These are phyloP conservation scores for Masnerella sp. DNA, from an alignment of 2,888 invertebrate genomes.

Conservation along the genomic window DNA sequence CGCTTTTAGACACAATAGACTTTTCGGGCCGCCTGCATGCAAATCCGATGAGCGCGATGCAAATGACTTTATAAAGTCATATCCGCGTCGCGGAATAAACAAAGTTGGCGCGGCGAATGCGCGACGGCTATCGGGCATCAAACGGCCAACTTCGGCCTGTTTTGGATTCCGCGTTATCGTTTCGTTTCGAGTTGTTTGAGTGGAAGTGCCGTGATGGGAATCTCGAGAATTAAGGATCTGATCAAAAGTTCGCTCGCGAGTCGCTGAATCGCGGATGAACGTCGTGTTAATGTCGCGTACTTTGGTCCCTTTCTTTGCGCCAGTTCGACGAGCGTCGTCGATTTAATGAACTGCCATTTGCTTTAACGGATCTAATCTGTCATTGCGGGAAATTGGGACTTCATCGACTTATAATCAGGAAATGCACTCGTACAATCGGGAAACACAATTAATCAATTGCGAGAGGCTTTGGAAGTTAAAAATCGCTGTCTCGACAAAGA, in stretches of 20 bases:
- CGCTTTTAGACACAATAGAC: slow-evolving; percentile 52
- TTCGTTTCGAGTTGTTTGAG: slow-evolving; percentile 26
- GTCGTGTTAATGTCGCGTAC: not conserved
- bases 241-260: slow-evolving; percentile 25
- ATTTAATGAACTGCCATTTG: too few relatives aligned
- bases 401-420: too few relatives aligned
- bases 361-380: too few relatives aligned
- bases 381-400: too few relatives aligned
- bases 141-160: slow-evolving; percentile 21
- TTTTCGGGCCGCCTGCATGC: slow-evolving; percentile 46
- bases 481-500: too few relatives aligned
- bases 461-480: too few relatives aligned
- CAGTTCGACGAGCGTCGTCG: too few relatives aligned
- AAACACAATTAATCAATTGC: too few relatives aligned
- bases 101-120: slow-evolving; percentile 29
- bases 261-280: not conserved
- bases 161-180: slow-evolving; percentile 35
- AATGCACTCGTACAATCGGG: too few relatives aligned
- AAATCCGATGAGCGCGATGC: slow-evolving; percentile 51
- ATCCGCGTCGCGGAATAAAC: slow-evolving; percentile 41
- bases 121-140: slow-evolving; percentile 37
- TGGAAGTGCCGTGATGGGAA: slow-evolving; percentile 10
- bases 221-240: slow-evolving; percentile 19
- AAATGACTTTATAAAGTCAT: slow-evolving; percentile 57
- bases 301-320: too few relatives aligned